A percentile compares a stretch with the other conserved stretches of the same genome.
These are phyloP conservation scores for Acanthoscelides obtectus DNA, from an alignment of 2,888 invertebrate species.

Conservation along the genomic window DNA sequence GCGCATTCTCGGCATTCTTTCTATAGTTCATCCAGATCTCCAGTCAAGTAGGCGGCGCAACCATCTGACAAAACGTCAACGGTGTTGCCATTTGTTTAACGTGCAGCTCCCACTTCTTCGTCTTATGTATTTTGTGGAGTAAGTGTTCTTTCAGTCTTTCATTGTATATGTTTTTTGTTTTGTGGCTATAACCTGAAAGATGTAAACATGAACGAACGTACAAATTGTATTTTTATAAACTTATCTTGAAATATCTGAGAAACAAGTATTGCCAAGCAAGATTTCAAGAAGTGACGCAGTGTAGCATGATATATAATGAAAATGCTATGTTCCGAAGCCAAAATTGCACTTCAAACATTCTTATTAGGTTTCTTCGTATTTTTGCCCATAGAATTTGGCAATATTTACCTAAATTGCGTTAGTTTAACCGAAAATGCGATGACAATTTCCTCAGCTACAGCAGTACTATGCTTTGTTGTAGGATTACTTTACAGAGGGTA, in stretches of 20 bases:
- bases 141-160: too few relatives aligned
- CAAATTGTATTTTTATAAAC: background rate
- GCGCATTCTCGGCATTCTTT: too few relatives aligned
- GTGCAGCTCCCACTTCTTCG: too few relatives aligned
- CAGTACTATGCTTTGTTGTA: background rate
- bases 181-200: background rate
- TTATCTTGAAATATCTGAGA: background rate
- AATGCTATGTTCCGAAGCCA: slow-evolving; percentile 23
- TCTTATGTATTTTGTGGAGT: too few relatives aligned
- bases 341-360: slow-evolving; percentile 26
- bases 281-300: background rate
- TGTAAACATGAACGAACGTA: background rate
- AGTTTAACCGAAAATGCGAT: background rate
- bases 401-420: background rate
- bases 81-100: too few relatives aligned
- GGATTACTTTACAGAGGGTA: background rate
- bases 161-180: too few relatives aligned
- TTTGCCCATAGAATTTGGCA: slow-evolving; percentile 19
- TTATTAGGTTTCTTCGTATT: slow-evolving; percentile 23
- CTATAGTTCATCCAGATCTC: too few relatives aligned
- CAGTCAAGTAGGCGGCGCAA: too few relatives aligned
- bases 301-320: slow-evolving; percentile 1
- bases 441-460: background rate
- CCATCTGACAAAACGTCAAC: too few relatives aligned
- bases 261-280: background rate